Conservation (phyloP, 2,797 vertebrate species). For the Sebastolobus alascanus region DNA sequence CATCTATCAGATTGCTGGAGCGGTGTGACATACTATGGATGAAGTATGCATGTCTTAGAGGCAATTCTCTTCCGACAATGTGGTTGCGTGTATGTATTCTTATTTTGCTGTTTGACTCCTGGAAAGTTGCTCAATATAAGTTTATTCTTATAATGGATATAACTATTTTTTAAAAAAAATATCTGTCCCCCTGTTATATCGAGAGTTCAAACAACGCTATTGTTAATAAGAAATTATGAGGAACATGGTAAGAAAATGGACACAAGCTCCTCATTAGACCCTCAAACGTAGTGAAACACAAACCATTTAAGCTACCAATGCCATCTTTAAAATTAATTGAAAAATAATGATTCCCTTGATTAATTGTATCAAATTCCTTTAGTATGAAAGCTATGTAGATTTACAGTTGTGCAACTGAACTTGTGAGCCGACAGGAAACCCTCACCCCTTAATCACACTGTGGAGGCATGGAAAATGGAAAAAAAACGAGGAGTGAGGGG, state of each 20-base stretch:
- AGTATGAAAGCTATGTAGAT: background rate
- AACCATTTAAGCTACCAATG: background rate
- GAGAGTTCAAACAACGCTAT: background rate
- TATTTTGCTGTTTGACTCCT: background rate
- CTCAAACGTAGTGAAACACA: background rate
- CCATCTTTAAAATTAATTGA: background rate
- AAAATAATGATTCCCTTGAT: background rate
- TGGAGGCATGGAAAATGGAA: constrained; percentile 3
- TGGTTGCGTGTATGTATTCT: background rate
- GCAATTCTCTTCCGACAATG: constrained; percentile 6
- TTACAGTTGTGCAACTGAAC: constrained; percentile 4
- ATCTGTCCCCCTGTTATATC: background rate
- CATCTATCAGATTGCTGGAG: constrained; percentile 65
- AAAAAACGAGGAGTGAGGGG: constrained; percentile 31
- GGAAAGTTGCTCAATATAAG: background rate
- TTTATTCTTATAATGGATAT: background rate
- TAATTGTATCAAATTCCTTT: background rate
- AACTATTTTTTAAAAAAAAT: background rate
- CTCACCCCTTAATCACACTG: constrained; percentile 15
- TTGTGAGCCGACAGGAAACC: constrained; percentile 38
- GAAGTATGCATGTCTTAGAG: constrained; percentile 18
- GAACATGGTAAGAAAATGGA: background rate
- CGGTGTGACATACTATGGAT: constrained; percentile 47
- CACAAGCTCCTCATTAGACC: background rate
- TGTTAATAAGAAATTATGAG: background rate